These are phyloP conservation scores for Petroica traversi DNA, from an alignment of 2,113 vertebrate genomes.

Conservation along the genomic window DNA sequence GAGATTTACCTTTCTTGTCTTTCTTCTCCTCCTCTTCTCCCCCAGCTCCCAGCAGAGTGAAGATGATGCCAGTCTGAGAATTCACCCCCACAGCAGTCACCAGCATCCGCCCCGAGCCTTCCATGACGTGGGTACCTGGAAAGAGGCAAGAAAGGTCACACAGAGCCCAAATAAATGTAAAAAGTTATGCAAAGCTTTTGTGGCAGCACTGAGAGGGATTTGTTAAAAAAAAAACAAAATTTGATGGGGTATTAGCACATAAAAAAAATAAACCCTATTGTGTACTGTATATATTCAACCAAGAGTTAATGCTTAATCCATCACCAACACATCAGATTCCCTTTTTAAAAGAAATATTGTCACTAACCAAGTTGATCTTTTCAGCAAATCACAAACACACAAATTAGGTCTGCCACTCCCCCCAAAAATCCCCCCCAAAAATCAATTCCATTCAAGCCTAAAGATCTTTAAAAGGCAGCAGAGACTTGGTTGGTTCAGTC, in stretches of 20 bases:
- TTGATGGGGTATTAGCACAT: background rate
- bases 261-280: background rate
- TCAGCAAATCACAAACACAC: background rate
- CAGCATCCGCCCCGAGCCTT: constrained; percentile 95
- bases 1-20: constrained; percentile 92
- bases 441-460: background rate
- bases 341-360: background rate
- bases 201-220: background rate
- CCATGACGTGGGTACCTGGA: constrained; percentile 97
- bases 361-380: background rate
- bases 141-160: background rate
- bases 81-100: constrained; percentile 96
- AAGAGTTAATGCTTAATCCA: background rate
- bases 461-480: background rate
- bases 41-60: constrained; percentile 92
- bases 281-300: background rate
- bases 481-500: background rate
- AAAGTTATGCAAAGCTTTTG: background rate
- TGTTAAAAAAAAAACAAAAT: too few relatives aligned
- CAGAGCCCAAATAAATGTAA: background rate
- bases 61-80: constrained; percentile 98
- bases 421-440: background rate
- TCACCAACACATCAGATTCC: background rate
- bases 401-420: background rate
- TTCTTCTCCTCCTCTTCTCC: constrained; percentile 96